Conservation (phyloP, 1,140 invertebrate genomes). For the Steinernema feltiae region DNA sequence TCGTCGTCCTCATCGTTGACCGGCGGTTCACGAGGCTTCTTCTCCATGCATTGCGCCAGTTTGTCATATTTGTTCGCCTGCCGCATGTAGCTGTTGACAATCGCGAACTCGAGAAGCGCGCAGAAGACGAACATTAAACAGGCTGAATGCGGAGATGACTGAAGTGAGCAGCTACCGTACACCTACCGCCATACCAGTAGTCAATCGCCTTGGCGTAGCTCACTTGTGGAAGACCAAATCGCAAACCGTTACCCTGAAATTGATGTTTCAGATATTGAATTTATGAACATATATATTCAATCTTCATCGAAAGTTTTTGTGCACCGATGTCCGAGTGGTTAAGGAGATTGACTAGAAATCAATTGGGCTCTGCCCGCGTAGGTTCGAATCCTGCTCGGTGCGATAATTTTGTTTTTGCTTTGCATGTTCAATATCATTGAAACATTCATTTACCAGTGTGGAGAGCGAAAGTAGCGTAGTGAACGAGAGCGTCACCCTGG, state of each 20-base stretch:
- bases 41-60: conserved; percentile 31
- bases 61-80: conserved; percentile 40
- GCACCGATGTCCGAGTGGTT: conserved; percentile 32
- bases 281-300: too few species aligned
- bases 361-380: conserved; percentile 34
- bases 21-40: neutral
- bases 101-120: conserved; percentile 82
- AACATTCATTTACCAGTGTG: conserved; percentile 71
- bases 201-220: conserved; percentile 46
- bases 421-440: too few species aligned
- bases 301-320: too few species aligned
- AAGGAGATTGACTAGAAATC: conserved; percentile 35
- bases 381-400: conserved; percentile 33
- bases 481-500: conserved; percentile 83
- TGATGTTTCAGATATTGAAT: neutral
- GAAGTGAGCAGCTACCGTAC: neutral
- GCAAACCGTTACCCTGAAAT: conserved; percentile 75
- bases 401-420: too few species aligned
- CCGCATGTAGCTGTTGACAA: conserved; percentile 68
- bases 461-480: conserved; percentile 90
- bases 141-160: conserved; percentile 16
- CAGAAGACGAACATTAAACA: conserved; percentile 84
- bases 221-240: conserved; percentile 67
- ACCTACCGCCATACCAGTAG: conserved; percentile 42
- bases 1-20: neutral